phyloP scores from a whole-genome alignment of 2,113 vertebrate species.

The Girardinichthys multiradiatus region DNA sequence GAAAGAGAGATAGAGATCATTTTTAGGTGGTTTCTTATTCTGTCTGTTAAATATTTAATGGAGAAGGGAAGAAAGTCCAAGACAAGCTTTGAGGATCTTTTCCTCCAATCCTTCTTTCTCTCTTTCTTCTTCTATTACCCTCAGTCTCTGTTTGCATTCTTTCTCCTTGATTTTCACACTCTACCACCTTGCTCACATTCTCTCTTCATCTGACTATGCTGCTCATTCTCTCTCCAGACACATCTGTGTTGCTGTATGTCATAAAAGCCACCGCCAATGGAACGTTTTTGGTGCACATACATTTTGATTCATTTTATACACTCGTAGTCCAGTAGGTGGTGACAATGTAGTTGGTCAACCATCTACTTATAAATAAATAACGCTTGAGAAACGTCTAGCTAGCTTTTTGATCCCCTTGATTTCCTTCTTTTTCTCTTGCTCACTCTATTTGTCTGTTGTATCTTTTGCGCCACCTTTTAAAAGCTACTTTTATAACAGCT shows the following conservation, averaged over 20 bases:
- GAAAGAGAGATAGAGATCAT: constrained; percentile 29
- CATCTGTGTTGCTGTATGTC: not conserved
- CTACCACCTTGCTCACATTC: too few species aligned
- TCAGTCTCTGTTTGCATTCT: not conserved
- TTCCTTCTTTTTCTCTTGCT: too few species aligned
- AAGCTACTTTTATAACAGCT: too few species aligned
- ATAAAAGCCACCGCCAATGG: not conserved
- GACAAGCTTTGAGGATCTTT: constrained; percentile 28
- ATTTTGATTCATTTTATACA: not conserved
- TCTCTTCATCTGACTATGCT: not conserved
- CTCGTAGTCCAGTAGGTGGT: not conserved
- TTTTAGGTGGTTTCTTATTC: constrained; percentile 55
- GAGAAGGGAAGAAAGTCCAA: constrained; percentile 21
- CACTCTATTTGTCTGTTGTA: too few species aligned
- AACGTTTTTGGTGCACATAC: not conserved
- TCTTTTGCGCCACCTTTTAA: too few species aligned
- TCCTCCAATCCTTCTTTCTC: not conserved
- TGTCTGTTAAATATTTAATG: constrained; percentile 66
- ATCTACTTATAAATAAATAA: too few species aligned
- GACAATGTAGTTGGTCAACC: not conserved
- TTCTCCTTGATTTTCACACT: not conserved
- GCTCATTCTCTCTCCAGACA: not conserved
- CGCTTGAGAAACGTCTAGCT: too few species aligned
- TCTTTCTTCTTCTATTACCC: constrained; percentile 1
- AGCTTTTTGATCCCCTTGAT: too few species aligned